Evolutionary conservation across 2,797 vertebrate genomes (phyloP), one percentile per base, ranked within the genome.

Genomic region (Gymnothorax reevesii): DNA sequence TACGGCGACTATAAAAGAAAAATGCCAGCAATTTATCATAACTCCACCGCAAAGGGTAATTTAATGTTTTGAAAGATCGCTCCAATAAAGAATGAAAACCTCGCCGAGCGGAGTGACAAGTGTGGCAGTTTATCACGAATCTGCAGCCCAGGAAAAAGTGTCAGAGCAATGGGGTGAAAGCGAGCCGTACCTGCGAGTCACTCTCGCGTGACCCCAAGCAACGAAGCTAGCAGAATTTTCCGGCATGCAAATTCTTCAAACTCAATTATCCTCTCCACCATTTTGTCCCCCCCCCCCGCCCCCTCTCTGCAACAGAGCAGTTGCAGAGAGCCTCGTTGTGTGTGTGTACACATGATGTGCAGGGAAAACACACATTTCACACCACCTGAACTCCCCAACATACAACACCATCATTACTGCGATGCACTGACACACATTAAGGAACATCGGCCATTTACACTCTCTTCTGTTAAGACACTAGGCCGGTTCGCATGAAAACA

Each of bases 401-500:
- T 52, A 52, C 27, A 49, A 15, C 73, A 49, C 20, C 27, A 77
- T 17, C 33, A 52, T 17, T 22, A 52, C 15, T 10, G 13, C 20
- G 49, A 77, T 52, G 9, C 71, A 27, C 73, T 49, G 73, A 77
- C 42, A 52, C 20, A 5, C 73, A 22, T n/a, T n/a, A n/a, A 12
- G 27, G 13, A 49, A 27, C 7, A 75, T 17, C 7, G 42, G 42
- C 73, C 15, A 52, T 77, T 52, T 49, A 13, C 52, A 49, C 73
- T 17, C 42, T 77, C 57, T 42, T 93, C 69, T 90, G 94, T 94
- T 93, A 95, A 93, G 91, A 93, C 93, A 92, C 92, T 92, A 93
- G 93, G 93, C 92, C 89, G 94, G 94, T 92, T 92, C 91, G 93
- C 71, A 42, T 5, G 15, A 75, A 77, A 52, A 49, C 52, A 13